A percentile compares a stretch with the other conserved stretches of the same genome.
These are phyloP conservation scores for Caradrina clavipalpis DNA, from an alignment of 2,888 invertebrate species.

Conservation along the genomic window DNA sequence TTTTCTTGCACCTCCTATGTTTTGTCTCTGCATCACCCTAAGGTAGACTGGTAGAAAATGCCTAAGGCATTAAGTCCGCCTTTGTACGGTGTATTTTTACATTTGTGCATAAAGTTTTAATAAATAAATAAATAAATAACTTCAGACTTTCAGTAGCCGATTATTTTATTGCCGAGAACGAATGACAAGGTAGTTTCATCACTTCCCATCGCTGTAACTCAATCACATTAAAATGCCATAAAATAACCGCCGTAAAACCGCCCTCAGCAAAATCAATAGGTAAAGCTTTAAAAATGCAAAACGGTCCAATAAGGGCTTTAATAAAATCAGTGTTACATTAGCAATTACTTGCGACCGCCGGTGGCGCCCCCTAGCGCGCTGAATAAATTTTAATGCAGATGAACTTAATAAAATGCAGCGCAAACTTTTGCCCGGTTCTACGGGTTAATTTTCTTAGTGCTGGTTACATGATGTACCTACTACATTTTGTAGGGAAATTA, in stretches of 20 bases:
- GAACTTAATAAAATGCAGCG: slow-evolving; percentile 63
- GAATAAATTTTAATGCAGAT: slow-evolving; percentile 65
- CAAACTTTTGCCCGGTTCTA: slow-evolving; percentile 29
- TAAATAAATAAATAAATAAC: too few relatives aligned
- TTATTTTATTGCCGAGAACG: background rate
- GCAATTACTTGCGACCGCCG: slow-evolving; percentile 56
- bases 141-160: background rate
- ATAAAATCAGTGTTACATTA: slow-evolving; percentile 62
- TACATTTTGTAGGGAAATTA: slow-evolving; percentile 19
- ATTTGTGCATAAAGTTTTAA: too few relatives aligned
- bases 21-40: too few relatives aligned
- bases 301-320: slow-evolving; percentile 50
- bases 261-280: slow-evolving; percentile 42
- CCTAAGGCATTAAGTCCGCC: too few relatives aligned
- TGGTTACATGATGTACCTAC: slow-evolving; percentile 32
- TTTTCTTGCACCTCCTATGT: too few relatives aligned
- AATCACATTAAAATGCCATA: slow-evolving; percentile 25
- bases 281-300: slow-evolving; percentile 54
- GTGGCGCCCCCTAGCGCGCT: slow-evolving; percentile 47
- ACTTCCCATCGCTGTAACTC: background rate
- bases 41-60: too few relatives aligned
- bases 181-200: background rate
- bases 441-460: slow-evolving; percentile 48
- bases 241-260: slow-evolving; percentile 20
- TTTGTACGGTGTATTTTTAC: too few relatives aligned